Evolutionary conservation across 1,140 invertebrate genomes (phyloP).

Genomic region (Lepidurus arcticus): DNA sequence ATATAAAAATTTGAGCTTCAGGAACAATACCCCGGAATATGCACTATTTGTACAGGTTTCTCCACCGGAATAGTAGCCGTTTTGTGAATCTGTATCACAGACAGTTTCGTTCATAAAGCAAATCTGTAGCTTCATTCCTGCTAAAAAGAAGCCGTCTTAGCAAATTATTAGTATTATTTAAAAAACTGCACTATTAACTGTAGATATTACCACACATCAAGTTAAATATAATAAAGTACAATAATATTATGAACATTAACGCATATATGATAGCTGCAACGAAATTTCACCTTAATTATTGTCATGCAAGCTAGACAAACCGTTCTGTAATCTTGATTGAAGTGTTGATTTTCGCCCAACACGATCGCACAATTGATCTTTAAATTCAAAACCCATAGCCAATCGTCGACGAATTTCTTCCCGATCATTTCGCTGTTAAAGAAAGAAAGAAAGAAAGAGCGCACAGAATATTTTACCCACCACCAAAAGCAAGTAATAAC

Average conservation of each 20-base stretch:
- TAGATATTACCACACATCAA: too few relatives aligned
- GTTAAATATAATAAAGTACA: not conserved
- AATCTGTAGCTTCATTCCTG: slow-evolving; percentile 87
- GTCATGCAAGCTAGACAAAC: slow-evolving; percentile 47
- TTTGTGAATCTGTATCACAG: slow-evolving; percentile 54
- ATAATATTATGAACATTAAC: slow-evolving; percentile 10
- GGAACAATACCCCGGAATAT: not conserved
- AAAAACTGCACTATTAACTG: not conserved
- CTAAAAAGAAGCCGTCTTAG: slow-evolving; percentile 40
- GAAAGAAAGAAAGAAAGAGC: slow-evolving; percentile 47
- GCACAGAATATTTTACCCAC: not conserved
- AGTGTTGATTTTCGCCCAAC: slow-evolving; percentile 75
- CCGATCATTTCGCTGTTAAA: slow-evolving; percentile 77
- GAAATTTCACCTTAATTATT: not conserved
- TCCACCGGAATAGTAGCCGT: slow-evolving; percentile 35
- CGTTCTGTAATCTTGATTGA: slow-evolving; percentile 77
- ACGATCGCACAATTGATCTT: slow-evolving; percentile 62
- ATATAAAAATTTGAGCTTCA: not conserved
- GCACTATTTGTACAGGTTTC: not conserved
- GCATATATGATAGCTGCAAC: slow-evolving; percentile 27
- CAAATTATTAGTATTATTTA: not conserved
- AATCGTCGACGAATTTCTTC: slow-evolving; percentile 83
- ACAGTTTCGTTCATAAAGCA: slow-evolving; percentile 92
- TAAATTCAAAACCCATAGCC: slow-evolving; percentile 76
- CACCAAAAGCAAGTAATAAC: not conserved